phyloP scores from a whole-genome alignment of 2,888 invertebrate genomes.

The Drosophila meridiana region DNA sequence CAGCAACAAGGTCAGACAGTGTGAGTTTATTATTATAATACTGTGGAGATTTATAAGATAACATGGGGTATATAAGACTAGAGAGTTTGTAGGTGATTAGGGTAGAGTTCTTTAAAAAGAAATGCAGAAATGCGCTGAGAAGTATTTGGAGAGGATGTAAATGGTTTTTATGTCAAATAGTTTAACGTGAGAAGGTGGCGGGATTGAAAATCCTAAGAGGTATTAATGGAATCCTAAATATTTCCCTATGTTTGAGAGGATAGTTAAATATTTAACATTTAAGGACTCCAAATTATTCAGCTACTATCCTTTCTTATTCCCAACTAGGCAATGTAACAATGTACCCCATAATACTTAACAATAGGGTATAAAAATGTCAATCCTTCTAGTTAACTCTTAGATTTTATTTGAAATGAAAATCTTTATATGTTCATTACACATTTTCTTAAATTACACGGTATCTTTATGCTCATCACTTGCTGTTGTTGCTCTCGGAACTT shows the following conservation, averaged over 20 bases:
- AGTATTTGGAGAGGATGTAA: not conserved
- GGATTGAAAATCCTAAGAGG: no score
- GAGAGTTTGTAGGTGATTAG: not conserved
- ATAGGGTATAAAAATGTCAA: not conserved
- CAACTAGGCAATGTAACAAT: no score
- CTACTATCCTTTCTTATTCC: no score
- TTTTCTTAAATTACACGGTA: slow-evolving; percentile 17
- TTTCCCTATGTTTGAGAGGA: no score
- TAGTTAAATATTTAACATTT: no score
- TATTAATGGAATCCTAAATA: no score
- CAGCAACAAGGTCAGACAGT: slow-evolving; percentile 59
- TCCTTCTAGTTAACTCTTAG: not conserved
- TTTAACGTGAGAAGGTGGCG: not conserved
- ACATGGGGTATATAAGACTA: slow-evolving; percentile 41
- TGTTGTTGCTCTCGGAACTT: not conserved
- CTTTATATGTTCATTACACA: not conserved
- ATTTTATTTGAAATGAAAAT: not conserved
- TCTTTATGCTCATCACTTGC: not conserved
- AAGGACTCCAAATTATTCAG: no score
- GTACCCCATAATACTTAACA: not conserved
- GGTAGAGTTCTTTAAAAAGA: no score
- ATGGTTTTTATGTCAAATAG: not conserved
- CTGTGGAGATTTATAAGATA: slow-evolving; percentile 13
- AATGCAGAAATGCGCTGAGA: no score
- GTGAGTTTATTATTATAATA: slow-evolving; percentile 69